Conservation (phyloP, 1,140 invertebrate genomes). For the Drosophila busckii region DNA sequence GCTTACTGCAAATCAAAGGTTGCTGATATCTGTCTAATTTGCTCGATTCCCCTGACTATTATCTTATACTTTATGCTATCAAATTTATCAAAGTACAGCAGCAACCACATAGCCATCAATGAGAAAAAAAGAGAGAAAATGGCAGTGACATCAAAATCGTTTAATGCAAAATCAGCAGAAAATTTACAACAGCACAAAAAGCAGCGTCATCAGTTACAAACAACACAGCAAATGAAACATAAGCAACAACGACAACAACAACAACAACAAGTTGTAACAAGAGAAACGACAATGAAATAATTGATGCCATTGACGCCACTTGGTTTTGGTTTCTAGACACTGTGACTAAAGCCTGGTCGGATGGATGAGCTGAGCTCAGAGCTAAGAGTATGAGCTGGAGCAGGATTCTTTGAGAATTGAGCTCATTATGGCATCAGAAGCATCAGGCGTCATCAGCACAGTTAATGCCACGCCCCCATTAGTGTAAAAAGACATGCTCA, state of each 20-base stretch:
- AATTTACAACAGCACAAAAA: slow-evolving; percentile 56
- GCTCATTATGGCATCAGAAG: slow-evolving; percentile 70
- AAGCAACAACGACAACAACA: slow-evolving; percentile 3
- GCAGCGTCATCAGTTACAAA: slow-evolving; percentile 69
- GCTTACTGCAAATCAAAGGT: too few relatives aligned
- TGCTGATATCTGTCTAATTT: slow-evolving; percentile 4
- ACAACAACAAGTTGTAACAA: slow-evolving; percentile 5
- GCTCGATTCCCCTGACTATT: slow-evolving; percentile 15
- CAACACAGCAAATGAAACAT: slow-evolving; percentile 18
- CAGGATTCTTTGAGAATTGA: slow-evolving; percentile 74
- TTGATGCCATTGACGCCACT: slow-evolving; percentile 67
- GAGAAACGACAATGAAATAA: slow-evolving; percentile 63
- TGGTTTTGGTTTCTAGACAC: slow-evolving; percentile 1
- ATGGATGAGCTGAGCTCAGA: not conserved
- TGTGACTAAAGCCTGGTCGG: not conserved
- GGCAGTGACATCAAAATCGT: slow-evolving; percentile 40
- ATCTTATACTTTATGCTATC: slow-evolving; percentile 37
- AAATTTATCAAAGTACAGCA: slow-evolving; percentile 51
- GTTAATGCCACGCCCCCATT: slow-evolving; percentile 62
- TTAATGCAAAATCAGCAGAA: slow-evolving; percentile 70
- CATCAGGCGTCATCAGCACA: slow-evolving; percentile 23
- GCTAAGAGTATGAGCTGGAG: slow-evolving; percentile 9
- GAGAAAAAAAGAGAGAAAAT: slow-evolving; percentile 14
- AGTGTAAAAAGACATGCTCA: slow-evolving; percentile 64
- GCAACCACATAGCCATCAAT: slow-evolving; percentile 15